Percentiles rank a stretch among this genome's conserved stretches.
Conservation (phyloP, 2,113 vertebrate genomes). For the Acrocephalus kingi region DNA sequence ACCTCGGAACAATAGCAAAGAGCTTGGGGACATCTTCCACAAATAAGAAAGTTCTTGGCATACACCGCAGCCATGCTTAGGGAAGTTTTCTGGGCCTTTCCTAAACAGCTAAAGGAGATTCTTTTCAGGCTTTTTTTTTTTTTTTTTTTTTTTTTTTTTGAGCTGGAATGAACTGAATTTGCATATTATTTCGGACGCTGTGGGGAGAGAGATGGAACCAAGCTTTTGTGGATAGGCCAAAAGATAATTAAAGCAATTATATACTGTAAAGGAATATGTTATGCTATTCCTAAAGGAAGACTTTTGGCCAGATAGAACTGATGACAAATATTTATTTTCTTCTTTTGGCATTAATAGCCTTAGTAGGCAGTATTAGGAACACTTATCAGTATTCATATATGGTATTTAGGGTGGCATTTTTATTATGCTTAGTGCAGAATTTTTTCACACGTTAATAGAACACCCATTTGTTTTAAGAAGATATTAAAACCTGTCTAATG, state of each 20-base stretch:
- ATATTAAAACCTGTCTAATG: neutral
- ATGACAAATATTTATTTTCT: conserved; percentile 42
- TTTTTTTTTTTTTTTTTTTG: neutral
- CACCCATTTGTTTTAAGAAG: neutral
- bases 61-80: neutral
- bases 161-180: neutral
- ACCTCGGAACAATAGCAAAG: conserved; percentile 48
- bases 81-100: conserved; percentile 30
- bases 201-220: neutral
- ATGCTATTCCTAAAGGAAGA: conserved; percentile 17
- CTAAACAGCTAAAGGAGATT: conserved; percentile 12
- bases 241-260: conserved; percentile 54
- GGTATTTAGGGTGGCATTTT: neutral
- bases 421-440: neutral
- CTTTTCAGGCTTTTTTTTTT: neutral
- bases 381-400: neutral
- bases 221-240: neutral
- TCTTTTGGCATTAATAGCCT: neutral
- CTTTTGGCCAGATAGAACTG: neutral
- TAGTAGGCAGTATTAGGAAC: neutral
- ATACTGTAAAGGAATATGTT: neutral
- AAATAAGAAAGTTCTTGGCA: conserved; percentile 56
- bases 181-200: neutral
- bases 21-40: conserved; percentile 31
- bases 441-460: neutral